Percentiles rank a stretch among this genome's conserved stretches.
These are phyloP conservation scores for Sussaba pulchella DNA, from an alignment of 2,888 invertebrate species.

Conservation along the genomic window DNA sequence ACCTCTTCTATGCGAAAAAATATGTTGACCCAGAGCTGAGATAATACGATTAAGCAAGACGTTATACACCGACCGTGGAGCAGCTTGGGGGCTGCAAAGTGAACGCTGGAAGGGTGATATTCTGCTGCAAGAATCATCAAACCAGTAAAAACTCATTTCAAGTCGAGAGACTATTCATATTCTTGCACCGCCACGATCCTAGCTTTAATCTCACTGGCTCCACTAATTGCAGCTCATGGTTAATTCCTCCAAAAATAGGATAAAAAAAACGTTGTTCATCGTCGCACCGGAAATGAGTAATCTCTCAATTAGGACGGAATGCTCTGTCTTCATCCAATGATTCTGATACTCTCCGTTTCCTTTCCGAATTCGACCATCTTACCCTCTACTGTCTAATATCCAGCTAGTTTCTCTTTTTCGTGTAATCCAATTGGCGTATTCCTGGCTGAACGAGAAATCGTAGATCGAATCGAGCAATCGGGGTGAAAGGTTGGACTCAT, in stretches of 20 bases:
- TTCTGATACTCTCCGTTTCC: not conserved
- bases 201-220: not conserved
- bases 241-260: conserved; percentile 44
- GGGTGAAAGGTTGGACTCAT: not conserved
- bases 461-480: conserved; percentile 28
- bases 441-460: conserved; percentile 31
- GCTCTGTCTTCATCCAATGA: conserved; percentile 11
- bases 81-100: conserved; percentile 33
- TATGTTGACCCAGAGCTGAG: not conserved
- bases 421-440: conserved; percentile 9
- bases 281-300: conserved; percentile 2
- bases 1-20: not conserved
- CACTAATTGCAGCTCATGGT: conserved; percentile 28
- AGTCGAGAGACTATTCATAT: conserved; percentile 29
- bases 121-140: conserved; percentile 34
- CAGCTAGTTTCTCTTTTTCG: not conserved
- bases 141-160: conserved; percentile 34
- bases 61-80: conserved; percentile 5
- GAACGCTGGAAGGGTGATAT: conserved; percentile 41
- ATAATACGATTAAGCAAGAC: conserved; percentile 15
- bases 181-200: conserved; percentile 9
- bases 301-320: conserved; percentile 17
- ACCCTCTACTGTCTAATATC: not conserved
- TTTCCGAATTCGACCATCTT: not conserved
- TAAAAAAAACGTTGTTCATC: not conserved